Evolutionary conservation across 2,113 vertebrate species (phyloP), one percentile per base, ranked within the genome.

Genomic region (Acanthisitta chloris): DNA sequence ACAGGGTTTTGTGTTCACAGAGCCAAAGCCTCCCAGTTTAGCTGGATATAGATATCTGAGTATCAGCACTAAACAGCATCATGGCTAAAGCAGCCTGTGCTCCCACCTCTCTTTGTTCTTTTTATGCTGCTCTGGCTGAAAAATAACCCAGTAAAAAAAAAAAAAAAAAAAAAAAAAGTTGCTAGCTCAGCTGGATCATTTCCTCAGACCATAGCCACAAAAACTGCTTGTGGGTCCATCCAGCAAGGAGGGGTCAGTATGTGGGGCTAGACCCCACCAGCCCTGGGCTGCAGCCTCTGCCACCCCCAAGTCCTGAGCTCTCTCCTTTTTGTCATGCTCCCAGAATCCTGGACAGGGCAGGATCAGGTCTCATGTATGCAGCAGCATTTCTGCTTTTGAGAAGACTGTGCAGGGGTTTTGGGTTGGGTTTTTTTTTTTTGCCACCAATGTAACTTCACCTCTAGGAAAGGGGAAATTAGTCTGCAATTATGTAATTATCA

Each of bases 401-500:
- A 69, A 54, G 29, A 1, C 38, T 21, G 20, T 4, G 25, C 25
- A 12, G 64, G 25, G 1, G n/a, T n/a, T n/a, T n/a, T n/a, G n/a
- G n/a, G n/a, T n/a, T n/a, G n/a, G n/a, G n/a, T n/a, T n/a, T 1
- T 55, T 46, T 34, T 77, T 31, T 89, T 52, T 59, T 49, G 45
- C 55, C 51, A 42, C 46, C 21, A 9, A 2, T 36, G 62, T 59
- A 93, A 85, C 59, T 77, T 88, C 85, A 93, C 62, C 62, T 82
- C 70, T 88, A 82, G 76, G 62, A 95, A 92, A 88, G 40, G 40
- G 88, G 81, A 94, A 95, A 94, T 95, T 86, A 85, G 87, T 52
- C 81, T 61, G 66, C 85, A 93, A 94, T 96, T 80, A 92, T 24
- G 66, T 61, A 55, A 81, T 95, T 96, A 87, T 67, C 85, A 94